Evolutionary conservation across 2,888 invertebrate species (phyloP).

Genomic region (Calephelis perditalis): DNA sequence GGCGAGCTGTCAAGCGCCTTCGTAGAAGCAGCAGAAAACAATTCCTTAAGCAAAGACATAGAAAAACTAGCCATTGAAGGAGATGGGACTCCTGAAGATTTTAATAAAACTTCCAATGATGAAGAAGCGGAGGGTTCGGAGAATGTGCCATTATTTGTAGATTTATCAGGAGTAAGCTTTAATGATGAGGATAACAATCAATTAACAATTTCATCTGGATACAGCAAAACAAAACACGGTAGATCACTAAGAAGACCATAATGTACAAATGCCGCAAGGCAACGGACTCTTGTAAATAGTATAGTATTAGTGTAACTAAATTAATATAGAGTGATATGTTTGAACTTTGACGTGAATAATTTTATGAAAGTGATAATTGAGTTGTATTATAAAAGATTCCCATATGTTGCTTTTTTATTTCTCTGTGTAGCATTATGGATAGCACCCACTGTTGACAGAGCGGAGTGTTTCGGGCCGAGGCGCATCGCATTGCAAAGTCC

Average conservation of each 20-base stretch:
- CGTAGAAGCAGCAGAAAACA: slow-evolving; percentile 92
- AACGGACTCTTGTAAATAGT: slow-evolving; percentile 64
- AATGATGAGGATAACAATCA: slow-evolving; percentile 55
- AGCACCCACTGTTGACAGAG: too few relatives aligned
- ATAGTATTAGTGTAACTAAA: slow-evolving; percentile 71
- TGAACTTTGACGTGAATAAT: slow-evolving; percentile 55
- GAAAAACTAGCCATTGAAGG: slow-evolving; percentile 77
- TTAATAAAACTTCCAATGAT: slow-evolving; percentile 47
- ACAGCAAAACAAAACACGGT: slow-evolving; percentile 74
- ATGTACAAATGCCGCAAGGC: slow-evolving; percentile 44
- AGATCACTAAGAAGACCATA: slow-evolving; percentile 64
- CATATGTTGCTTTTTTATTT: slow-evolving; percentile 33
- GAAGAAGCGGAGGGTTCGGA: slow-evolving; percentile 58
- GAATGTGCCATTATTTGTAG: slow-evolving; percentile 74
- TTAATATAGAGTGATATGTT: slow-evolving; percentile 62
- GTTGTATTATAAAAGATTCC: slow-evolving; percentile 69
- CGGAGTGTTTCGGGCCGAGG: too few relatives aligned
- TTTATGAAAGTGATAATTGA: slow-evolving; percentile 68
- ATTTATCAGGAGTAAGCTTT: slow-evolving; percentile 64
- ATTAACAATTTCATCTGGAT: slow-evolving; percentile 70
- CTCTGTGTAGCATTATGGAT: too few relatives aligned
- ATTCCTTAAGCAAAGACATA: slow-evolving; percentile 82
- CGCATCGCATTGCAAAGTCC: too few relatives aligned
- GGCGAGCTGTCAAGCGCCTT: slow-evolving; percentile 91
- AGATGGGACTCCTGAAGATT: slow-evolving; percentile 64